Base-by-base conservation (phyloP, 2,797 vertebrate genomes). In the Sarcophilus harrisii region DNA sequence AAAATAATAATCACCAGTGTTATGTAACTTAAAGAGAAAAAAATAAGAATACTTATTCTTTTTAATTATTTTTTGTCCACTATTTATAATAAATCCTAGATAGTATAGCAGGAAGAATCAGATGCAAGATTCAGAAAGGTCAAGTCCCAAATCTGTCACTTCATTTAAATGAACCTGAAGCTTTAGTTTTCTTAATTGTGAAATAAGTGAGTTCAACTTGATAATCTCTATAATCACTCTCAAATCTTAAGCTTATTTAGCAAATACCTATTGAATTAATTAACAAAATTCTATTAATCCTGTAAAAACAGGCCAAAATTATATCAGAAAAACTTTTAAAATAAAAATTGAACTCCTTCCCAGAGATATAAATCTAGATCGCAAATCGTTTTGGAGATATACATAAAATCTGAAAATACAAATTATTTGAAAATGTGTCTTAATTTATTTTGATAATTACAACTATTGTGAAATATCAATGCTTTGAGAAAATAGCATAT, bases 401-500 rank as follows among this genome's bases (percentile, higher is more conserved):
- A 90, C 24, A 87, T 87, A 21, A 87, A 45, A 95, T 94, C 29
- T 0, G 60, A 91, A 87, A 58, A 95, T 91, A 95, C 1, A 93
- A n/a, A 90, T 57, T 57, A 95, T 92, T 96, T 95, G 90, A 95
- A 97, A 96, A 58, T 4, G 1, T 93, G 92, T 94, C 81, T 92
- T 54, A 89, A 94, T 97, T 97, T 94, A 91, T 93, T 93, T 93
- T 92, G 91, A 58, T 96, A 97, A 97, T 94, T 95, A 94, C 16
- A 81, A 10, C 58, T 95, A 93, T 62, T 58, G 90, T 96, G 94
- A 97, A 97, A 97, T 96, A 97, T 62, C 49, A 94, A 92, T 1
- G 30, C 95, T 94, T 94, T 92, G 91, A 59, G 96, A 66, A 97
- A 98, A 96, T n/a, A 90, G 94, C 93, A 30, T 32, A 96, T 93